Evolutionary conservation across 2,888 invertebrate genomes (phyloP), one percentile per base, ranked within the genome.

Genomic region (Epistrophella euchroma): DNA sequence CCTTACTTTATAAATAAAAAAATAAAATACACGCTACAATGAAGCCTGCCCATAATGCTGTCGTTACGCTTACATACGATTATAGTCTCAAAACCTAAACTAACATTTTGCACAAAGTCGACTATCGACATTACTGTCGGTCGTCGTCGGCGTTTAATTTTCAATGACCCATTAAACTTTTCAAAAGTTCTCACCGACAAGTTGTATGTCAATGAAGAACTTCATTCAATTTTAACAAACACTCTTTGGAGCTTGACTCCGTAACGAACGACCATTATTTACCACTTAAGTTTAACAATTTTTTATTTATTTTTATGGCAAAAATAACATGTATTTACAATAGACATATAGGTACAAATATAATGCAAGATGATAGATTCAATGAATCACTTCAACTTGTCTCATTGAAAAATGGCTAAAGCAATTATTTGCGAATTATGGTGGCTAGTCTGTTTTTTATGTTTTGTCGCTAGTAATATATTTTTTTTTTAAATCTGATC

Each of bases 111-210:
- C 35, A 55, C 37, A 13, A 47, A 79, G n/a, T 43, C 43, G n/a
- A 35, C 56, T 19, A 35, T 58, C 32, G 56, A 58, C 19, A 13
- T 58, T 13, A 35, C 1, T 58, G 13, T 11, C 17, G 13, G 17
- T 15, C 2, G 10, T n/a, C 32, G 15, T 28, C 10, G 60, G 58
- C 58, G 37, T 78, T 40, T 28, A 83, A 71, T 77, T 83, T 83
- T 78, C 83, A 83, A 83, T 83, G 83, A 78, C 83, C 83, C 83
- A 83, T 83, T 83, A 83, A 83, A 83, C 83, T 78, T 83, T 68
- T 43, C n/a, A 52, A 55, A 40, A 58, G 56, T 72, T 76, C 70
- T 71, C 45, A 47, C 25, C 32, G 60, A 32, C 5, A 11, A 17
- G n/a, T 17, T 19, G 17, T 35, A 11, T 35, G 17, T 35, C 62